These are phyloP conservation scores for Darevskia nairensis DNA, from an alignment of 2,797 vertebrate species.

Conservation along the genomic window DNA sequence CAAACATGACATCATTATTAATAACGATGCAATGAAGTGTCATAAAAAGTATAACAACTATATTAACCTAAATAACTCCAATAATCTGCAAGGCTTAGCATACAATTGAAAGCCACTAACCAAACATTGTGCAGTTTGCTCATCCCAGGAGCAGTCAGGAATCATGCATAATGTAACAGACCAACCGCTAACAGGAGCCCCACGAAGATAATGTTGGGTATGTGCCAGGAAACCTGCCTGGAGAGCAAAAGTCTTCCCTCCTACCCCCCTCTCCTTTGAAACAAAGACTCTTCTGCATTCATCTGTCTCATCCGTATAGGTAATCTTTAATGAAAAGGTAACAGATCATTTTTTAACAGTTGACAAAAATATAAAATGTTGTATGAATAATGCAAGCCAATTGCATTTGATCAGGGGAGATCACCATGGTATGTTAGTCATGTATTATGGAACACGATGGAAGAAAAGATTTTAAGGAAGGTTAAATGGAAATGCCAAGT, in stretches of 20 bases:
- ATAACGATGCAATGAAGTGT: constrained; percentile 60
- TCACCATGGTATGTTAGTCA: constrained; percentile 19
- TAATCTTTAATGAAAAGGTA: constrained; percentile 46
- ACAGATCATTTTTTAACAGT: constrained; percentile 42
- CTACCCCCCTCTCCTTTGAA: constrained; percentile 53
- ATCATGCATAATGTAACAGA: constrained; percentile 64
- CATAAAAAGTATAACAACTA: constrained; percentile 64
- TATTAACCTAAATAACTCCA: constrained; percentile 68
- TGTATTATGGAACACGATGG: constrained; percentile 44
- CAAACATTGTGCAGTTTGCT: constrained; percentile 53
- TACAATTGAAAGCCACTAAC: constrained; percentile 66
- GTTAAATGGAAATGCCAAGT: constrained; percentile 21
- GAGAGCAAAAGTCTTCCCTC: constrained; percentile 55
- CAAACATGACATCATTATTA: constrained; percentile 71
- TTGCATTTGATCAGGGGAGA: not conserved
- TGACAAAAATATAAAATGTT: constrained; percentile 40
- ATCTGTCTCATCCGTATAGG: not conserved
- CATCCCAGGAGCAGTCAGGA: constrained; percentile 56
- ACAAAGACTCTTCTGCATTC: constrained; percentile 32
- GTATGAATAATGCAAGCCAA: constrained; percentile 38
- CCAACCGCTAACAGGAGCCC: constrained; percentile 59
- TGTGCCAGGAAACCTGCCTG: constrained; percentile 63
- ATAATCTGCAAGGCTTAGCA: constrained; percentile 67
- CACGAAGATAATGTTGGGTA: constrained; percentile 64
- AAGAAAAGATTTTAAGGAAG: constrained; percentile 45